Base-by-base conservation (phyloP, 2,888 invertebrate genomes). In the Synergus japonicus region DNA sequence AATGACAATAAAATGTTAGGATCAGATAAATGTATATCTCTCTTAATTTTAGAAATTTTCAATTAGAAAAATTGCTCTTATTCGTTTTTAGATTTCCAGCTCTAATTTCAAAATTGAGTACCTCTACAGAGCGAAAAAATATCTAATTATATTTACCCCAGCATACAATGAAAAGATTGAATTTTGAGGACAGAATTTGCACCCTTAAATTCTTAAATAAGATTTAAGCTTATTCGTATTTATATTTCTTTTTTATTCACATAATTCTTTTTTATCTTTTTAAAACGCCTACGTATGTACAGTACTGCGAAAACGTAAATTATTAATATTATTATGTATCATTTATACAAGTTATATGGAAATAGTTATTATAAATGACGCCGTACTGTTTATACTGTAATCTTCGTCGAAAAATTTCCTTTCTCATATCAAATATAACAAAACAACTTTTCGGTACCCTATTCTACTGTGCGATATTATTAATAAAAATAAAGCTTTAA, bases 251-350 rank as follows among this genome's bases (percentile, higher is more conserved):
- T 63, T 64, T 64, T 43, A 15, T 65, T 65, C n/a, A 41, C 29
- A 44, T 46, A 41, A 0, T 37, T 29, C 37, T 64, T 69, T 69
- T 69, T 22, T 69, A 15, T 29, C 15, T 12, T 69, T 49, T 69
- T 22, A 44, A 67, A 41, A 64, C 15, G 22, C 37, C 8, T 65
- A 65, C 41, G 46, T 69, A 69, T 69, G 46, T 69, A 69, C 69
- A 69, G 15, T 66, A 66, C 29, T 7, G 8, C 15, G 15, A 66
- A n/a, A 43, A 9, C 18, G 22, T 69, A 13, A 46, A 67, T 37
- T 37, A 37, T 37, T 37, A 37, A 37, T 37, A 65, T 41, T 65
- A 22, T 67, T 69, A 69, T 69, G 69, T 12, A 46, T 69, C 49
- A 13, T 69, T 69, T 69, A 69, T 46, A 69, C 69, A 69, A 46